phyloP scores from a whole-genome alignment of 2,888 invertebrate species.

The Stomorhina lunata region DNA sequence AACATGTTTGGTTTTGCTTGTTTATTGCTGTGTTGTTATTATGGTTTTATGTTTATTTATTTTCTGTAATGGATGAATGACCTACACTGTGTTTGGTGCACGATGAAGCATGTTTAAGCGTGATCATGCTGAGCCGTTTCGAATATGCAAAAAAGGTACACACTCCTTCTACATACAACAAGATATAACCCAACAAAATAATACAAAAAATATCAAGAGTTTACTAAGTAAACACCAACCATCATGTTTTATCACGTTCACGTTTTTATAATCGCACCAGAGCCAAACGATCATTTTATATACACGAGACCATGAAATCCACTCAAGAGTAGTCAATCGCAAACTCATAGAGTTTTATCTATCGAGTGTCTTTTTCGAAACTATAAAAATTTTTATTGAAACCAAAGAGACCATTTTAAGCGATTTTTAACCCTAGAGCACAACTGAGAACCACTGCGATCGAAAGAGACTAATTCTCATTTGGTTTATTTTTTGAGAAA shows the following conservation, averaged over 20 bases:
- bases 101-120: conserved; percentile 23
- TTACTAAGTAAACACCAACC: conserved; percentile 11
- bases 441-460: not conserved
- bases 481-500: not conserved
- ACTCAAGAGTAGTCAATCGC: conserved; percentile 23
- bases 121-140: conserved; percentile 29
- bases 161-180: not conserved
- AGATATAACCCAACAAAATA: not conserved
- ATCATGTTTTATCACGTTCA: conserved; percentile 42
- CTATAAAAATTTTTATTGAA: conserved; percentile 5
- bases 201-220: not conserved
- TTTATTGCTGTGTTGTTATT: not conserved
- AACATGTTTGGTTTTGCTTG: conserved; percentile 29
- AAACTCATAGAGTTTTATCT: not conserved
- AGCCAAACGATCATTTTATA: not conserved
- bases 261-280: conserved; percentile 5
- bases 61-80: conserved; percentile 18
- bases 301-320: conserved; percentile 10
- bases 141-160: not conserved
- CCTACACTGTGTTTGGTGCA: conserved; percentile 41
- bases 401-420: not conserved
- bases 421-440: conserved; percentile 16
- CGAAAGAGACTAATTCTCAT: conserved; percentile 39
- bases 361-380: not conserved
- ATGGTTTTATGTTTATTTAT: not conserved